Evolutionary conservation across 2,797 vertebrate genomes (phyloP).

Genomic region (Brachyalestes nurse): DNA sequence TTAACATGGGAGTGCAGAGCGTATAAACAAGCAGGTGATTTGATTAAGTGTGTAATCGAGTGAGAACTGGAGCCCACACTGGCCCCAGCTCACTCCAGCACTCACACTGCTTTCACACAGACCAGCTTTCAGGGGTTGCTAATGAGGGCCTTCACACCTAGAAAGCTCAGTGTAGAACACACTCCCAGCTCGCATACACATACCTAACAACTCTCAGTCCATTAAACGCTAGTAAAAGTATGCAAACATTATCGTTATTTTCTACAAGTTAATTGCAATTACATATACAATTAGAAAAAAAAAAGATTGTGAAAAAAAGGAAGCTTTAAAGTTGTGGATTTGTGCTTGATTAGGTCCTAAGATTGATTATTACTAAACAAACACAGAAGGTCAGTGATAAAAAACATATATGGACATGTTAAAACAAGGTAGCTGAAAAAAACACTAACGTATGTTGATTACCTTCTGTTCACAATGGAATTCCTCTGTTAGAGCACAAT

Average conservation of each 20-base stretch:
- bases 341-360: background rate
- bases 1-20: slow-evolving; percentile 41
- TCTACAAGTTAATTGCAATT: background rate
- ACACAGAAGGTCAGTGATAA: background rate
- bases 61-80: slow-evolving; percentile 52
- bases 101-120: slow-evolving; percentile 50
- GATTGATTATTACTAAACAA: too few relatives aligned
- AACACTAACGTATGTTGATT: too few relatives aligned
- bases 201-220: slow-evolving; percentile 15
- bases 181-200: slow-evolving; percentile 54
- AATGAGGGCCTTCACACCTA: slow-evolving; percentile 54
- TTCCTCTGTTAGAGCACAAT: background rate
- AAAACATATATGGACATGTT: background rate
- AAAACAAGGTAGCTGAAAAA: background rate
- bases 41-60: slow-evolving; percentile 65
- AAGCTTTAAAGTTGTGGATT: background rate
- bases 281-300: background rate
- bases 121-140: slow-evolving; percentile 41
- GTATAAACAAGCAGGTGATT: slow-evolving; percentile 63
- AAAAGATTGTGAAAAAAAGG: background rate
- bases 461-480: background rate
- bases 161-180: slow-evolving; percentile 29
- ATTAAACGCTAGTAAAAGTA: background rate
- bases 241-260: background rate
- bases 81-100: slow-evolving; percentile 46